Evolutionary conservation across 2,797 vertebrate genomes (phyloP).

Genomic region (Scyliorhinus canicula): DNA sequence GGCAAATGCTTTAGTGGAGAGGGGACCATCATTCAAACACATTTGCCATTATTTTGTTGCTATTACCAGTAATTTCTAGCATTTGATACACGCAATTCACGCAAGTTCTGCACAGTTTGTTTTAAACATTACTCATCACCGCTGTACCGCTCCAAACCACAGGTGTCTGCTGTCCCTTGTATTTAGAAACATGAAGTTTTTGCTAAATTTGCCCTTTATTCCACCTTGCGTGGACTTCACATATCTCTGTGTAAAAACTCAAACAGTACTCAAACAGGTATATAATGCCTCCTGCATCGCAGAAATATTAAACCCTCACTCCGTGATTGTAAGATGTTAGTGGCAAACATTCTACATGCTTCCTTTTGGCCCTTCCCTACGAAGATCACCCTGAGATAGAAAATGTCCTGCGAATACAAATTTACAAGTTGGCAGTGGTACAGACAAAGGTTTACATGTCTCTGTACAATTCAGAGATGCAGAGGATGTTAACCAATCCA

Average conservation of each 20-base stretch:
- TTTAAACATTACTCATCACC: not conserved
- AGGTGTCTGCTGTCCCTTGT: not conserved
- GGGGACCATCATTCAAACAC: not conserved
- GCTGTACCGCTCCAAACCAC: not conserved
- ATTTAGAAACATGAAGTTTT: not conserved
- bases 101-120: not conserved
- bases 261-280: not conserved
- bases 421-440: not conserved
- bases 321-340: not conserved
- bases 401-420: slow-evolving; percentile 17
- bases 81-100: not conserved
- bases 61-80: not conserved
- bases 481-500: slow-evolving; percentile 5
- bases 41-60: not conserved
- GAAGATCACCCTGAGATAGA: not conserved
- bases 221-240: slow-evolving; percentile 24
- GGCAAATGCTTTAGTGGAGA: not conserved
- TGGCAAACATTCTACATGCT: slow-evolving; percentile 18
- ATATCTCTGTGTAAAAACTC: not conserved
- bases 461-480: not conserved
- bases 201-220: slow-evolving; percentile 10
- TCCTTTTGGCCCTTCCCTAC: not conserved
- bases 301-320: not conserved
- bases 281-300: not conserved
- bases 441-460: not conserved